These are phyloP conservation scores for Centropristis striata DNA, from an alignment of 2,113 vertebrate species.

Conservation along the genomic window DNA sequence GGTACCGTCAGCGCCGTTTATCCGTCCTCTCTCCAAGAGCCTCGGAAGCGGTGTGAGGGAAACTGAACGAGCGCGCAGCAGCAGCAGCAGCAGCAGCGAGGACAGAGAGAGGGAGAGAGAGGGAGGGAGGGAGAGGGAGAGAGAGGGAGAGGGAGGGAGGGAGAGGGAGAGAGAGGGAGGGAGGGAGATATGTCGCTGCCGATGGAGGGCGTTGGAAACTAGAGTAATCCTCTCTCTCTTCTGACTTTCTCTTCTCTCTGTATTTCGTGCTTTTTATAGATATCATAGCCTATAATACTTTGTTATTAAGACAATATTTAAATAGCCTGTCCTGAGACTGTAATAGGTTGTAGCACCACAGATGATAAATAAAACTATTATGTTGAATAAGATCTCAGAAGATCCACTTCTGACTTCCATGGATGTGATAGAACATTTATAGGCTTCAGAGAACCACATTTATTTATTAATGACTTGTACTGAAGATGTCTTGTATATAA, in stretches of 20 bases:
- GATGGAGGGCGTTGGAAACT: constrained; percentile 80
- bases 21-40: constrained; percentile 76
- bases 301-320: neutral
- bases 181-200: constrained; percentile 50
- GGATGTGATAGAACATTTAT: neutral
- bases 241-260: constrained; percentile 12
- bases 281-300: neutral
- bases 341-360: neutral
- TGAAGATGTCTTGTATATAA: neutral
- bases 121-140: constrained; percentile 1
- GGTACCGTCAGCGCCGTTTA: constrained; percentile 49
- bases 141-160: neutral
- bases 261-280: neutral
- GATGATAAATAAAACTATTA: neutral
- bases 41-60: constrained; percentile 70
- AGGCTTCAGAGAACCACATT: neutral
- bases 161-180: neutral
- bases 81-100: constrained; percentile 2
- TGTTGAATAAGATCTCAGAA: neutral
- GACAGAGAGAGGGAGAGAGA: neutral
- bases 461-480: neutral
- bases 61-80: constrained; percentile 40
- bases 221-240: constrained; percentile 46
- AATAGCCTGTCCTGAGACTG: neutral
- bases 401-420: neutral